Evolutionary conservation across 2,888 invertebrate genomes (phyloP).

Genomic region (Labia minor): DNA sequence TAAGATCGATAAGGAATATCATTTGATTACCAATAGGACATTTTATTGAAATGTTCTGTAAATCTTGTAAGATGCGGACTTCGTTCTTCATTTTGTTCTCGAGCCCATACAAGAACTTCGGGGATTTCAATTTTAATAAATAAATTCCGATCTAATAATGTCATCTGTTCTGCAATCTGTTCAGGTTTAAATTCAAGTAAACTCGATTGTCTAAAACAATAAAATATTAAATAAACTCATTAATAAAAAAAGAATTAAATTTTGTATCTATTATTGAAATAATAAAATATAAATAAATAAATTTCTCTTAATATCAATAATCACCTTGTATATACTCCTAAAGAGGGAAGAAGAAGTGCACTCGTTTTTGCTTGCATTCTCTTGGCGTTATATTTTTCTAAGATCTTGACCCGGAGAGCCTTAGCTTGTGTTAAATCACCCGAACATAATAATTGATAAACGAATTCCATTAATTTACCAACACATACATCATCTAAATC

Average conservation of each 20-base stretch:
- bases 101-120: constrained; percentile 93
- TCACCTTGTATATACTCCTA: constrained; percentile 46
- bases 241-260: background rate
- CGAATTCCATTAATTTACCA: constrained; percentile 80
- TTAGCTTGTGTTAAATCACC: constrained; percentile 88
- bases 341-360: constrained; percentile 38
- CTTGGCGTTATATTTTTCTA: constrained; percentile 67
- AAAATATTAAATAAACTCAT: background rate
- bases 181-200: constrained; percentile 87
- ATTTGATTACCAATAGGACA: constrained; percentile 97
- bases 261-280: background rate
- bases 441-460: constrained; percentile 81
- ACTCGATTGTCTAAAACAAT: constrained; percentile 41
- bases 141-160: constrained; percentile 84
- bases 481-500: constrained; percentile 74
- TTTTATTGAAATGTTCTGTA: constrained; percentile 98
- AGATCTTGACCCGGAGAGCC: constrained; percentile 75
- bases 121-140: constrained; percentile 95
- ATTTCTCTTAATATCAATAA: background rate
- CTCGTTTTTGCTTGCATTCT: constrained; percentile 40
- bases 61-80: constrained; percentile 94
- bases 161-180: constrained; percentile 97
- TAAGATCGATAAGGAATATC: constrained; percentile 17
- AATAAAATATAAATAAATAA: too few relatives aligned
- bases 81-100: constrained; percentile 92